Evolutionary conservation across 2,113 vertebrate species (phyloP).

Genomic region (Lates calcarifer): DNA sequence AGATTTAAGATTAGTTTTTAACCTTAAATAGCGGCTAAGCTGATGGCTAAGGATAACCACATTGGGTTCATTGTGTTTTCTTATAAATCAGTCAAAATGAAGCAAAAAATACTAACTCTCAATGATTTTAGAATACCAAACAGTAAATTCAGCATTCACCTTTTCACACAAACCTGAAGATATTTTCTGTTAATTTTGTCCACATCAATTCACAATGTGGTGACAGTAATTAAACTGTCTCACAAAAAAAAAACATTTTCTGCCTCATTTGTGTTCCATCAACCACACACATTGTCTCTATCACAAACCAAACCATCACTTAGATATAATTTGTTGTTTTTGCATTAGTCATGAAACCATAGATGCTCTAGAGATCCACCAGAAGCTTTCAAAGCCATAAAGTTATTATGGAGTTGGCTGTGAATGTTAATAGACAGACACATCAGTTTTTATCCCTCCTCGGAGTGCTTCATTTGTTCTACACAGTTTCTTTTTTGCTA

Average conservation of each 20-base stretch:
- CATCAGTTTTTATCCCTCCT: conserved; percentile 20
- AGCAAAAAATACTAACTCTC: too few relatives aligned
- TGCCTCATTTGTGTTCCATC: conserved; percentile 24
- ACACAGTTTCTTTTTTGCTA: neutral
- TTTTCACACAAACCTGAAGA: neutral
- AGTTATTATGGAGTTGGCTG: conserved; percentile 23
- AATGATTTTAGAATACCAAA: neutral
- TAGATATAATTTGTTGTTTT: conserved; percentile 30
- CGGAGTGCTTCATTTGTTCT: neutral
- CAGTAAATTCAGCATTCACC: too few relatives aligned
- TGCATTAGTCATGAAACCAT: conserved; percentile 25
- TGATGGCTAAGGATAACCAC: neutral
- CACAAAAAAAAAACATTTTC: conserved; percentile 3
- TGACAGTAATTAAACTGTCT: conserved; percentile 20
- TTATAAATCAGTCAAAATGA: too few relatives aligned
- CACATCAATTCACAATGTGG: neutral
- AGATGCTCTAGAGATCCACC: conserved; percentile 11
- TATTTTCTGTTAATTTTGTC: neutral
- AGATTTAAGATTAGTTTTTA: neutral
- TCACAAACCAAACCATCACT: neutral
- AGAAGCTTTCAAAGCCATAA: conserved; percentile 42
- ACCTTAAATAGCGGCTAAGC: neutral
- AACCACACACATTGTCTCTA: conserved; percentile 2
- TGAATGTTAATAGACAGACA: conserved; percentile 34
- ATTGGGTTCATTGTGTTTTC: neutral